These are phyloP conservation scores for Syrphus vitripennis DNA, from an alignment of 2,888 invertebrate species.

Conservation along the genomic window DNA sequence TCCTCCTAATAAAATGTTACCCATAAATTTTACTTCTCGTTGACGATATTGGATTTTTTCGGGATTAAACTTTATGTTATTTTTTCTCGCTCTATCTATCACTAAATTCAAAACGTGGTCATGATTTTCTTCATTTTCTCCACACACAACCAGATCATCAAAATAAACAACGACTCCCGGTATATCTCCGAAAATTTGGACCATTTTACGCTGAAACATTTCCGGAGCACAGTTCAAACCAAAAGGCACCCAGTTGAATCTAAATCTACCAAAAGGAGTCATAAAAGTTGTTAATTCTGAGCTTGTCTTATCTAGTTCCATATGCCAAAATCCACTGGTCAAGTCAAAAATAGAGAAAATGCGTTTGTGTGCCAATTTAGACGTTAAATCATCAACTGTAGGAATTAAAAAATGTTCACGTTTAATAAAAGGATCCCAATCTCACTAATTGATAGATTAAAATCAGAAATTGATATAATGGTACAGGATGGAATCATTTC, in stretches of 20 bases:
- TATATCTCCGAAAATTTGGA: constrained; percentile 75
- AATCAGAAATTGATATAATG: no score
- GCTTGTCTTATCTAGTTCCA: constrained; percentile 66
- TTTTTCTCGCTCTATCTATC: constrained; percentile 35
- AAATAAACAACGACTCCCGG: constrained; percentile 76
- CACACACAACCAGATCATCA: constrained; percentile 75
- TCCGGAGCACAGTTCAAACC: no score
- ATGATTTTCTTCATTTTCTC: constrained; percentile 64
- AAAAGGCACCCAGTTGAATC: constrained; percentile 67
- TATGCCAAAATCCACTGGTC: constrained; percentile 55
- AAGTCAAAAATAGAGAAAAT: constrained; percentile 67
- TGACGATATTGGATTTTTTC: constrained; percentile 72
- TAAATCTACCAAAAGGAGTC: constrained; percentile 56
- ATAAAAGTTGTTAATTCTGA: constrained; percentile 64
- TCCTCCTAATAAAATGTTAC: constrained; percentile 67
- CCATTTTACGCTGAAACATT: constrained; percentile 74
- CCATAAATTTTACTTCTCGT: constrained; percentile 72
- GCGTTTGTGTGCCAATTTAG: constrained; percentile 75
- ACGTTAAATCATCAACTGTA: no score
- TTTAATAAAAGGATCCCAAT: no score
- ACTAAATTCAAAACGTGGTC: constrained; percentile 54
- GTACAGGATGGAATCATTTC: no score
- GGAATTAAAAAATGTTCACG: no score
- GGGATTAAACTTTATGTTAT: constrained; percentile 72
- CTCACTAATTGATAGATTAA: no score